Percentiles rank a stretch among this genome's conserved stretches.
Conservation (phyloP, 2,888 invertebrate species). For the Shargacucullia verbasci region DNA sequence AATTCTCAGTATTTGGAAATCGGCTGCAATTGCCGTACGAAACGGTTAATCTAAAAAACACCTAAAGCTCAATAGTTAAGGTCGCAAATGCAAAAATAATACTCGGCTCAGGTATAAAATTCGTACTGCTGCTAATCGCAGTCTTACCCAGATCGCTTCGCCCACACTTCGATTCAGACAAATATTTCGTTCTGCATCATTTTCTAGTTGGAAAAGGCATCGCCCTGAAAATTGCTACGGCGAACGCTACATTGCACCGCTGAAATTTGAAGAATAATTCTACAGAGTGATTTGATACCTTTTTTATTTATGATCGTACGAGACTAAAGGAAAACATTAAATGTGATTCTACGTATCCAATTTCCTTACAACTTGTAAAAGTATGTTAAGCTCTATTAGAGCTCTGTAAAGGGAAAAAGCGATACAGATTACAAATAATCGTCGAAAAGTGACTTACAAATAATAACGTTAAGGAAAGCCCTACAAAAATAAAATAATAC, state of each 20-base stretch:
- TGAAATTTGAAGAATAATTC: constrained; percentile 13
- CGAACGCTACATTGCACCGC: constrained; percentile 8
- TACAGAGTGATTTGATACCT: constrained; percentile 12
- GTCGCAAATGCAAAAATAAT: constrained; percentile 13
- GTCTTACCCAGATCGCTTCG: constrained; percentile 36
- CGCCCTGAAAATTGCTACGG: constrained; percentile 14
- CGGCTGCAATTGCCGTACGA: constrained; percentile 4
- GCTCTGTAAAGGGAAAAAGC: constrained; percentile 1
- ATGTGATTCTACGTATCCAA: constrained; percentile 18
- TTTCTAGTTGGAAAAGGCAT: constrained; percentile 21
- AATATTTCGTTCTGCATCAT: constrained; percentile 41
- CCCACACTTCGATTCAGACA: constrained; percentile 28
- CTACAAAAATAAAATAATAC: constrained; percentile 10
- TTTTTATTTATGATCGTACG: constrained; percentile 9
- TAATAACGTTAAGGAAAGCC: too few species aligned
- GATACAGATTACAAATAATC: constrained; percentile 6
- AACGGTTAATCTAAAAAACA: neutral
- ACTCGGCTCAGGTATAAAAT: constrained; percentile 19
- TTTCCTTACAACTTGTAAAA: constrained; percentile 11
- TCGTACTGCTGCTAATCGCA: constrained; percentile 37
- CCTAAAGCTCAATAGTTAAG: constrained; percentile 12
- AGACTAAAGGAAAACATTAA: constrained; percentile 14
- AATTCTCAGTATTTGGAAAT: constrained; percentile 34
- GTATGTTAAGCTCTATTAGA: constrained; percentile 13
- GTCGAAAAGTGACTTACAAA: too few species aligned